A percentile compares a stretch with the other conserved stretches of the same genome.
Conservation (phyloP, 2,797 vertebrate genomes). For the Ptychobarbus kaznakovi region DNA sequence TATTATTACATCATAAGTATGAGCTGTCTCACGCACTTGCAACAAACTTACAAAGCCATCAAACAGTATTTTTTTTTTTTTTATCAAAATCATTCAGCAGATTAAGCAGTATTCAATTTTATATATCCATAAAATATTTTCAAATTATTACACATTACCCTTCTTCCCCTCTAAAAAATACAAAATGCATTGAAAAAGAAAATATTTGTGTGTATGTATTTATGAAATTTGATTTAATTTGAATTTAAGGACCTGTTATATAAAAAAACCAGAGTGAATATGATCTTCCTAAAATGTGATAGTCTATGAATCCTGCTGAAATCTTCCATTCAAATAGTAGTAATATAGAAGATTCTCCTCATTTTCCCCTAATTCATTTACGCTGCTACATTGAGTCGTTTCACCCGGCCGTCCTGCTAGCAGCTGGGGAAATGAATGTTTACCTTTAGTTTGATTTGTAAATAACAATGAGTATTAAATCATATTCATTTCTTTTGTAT, state of each 20-base stretch:
- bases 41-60: constrained; percentile 4
- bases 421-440: constrained; percentile 84
- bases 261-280: background rate
- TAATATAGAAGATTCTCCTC: constrained; percentile 7
- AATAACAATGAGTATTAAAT: constrained; percentile 79
- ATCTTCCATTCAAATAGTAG: constrained; percentile 5
- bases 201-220: background rate
- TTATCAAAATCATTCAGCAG: background rate
- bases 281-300: constrained; percentile 7
- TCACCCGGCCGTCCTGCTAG: constrained; percentile 66
- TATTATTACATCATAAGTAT: constrained; percentile 26
- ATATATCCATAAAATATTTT: background rate
- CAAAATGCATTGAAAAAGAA: background rate
- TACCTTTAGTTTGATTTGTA: constrained; percentile 86
- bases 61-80: background rate
- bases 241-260: constrained; percentile 52
- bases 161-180: background rate
- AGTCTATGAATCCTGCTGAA: constrained; percentile 45
- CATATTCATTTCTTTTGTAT: constrained; percentile 89
- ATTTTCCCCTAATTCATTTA: background rate
- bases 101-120: constrained; percentile 3
- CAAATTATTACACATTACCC: background rate
- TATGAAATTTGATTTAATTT: constrained; percentile 15
- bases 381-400: constrained; percentile 58
- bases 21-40: constrained; percentile 2